Base-by-base conservation (phyloP, 2,888 invertebrate species). In the Spilarctia lutea region DNA sequence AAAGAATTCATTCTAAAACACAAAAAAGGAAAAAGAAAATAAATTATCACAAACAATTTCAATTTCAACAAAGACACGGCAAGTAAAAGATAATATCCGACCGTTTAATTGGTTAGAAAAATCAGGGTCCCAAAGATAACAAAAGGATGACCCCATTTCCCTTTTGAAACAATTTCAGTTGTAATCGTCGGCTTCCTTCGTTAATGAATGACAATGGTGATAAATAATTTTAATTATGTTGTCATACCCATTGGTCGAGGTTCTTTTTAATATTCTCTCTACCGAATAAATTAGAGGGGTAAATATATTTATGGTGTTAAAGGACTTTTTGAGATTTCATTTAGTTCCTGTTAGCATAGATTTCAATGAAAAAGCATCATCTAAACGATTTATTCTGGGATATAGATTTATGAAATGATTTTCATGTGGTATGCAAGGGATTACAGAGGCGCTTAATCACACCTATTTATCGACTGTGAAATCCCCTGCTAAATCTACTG, bases 191-290 rank as follows among this genome's bases (percentile, higher is more conserved):
- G 66, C 27, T 80, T 80, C 75, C 78, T 67, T 70, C 68, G 72
- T 77, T 79, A 78, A 79, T 80, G 78, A 78, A 74, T 77, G 76
- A 75, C 63, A 30, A 3, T 39, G 30, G 78, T 65, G 52, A 82
- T 82, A 82, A 82, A 84, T 81, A 77, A 84, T 80, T 73, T 80
- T 76, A 84, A 84, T 84, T 75, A 84, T 66, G 68, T 65, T 72
- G 73, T 78, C 79, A 74, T 30, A 76, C 75, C 79, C 79, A 79
- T 77, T 27, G 67, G 33, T 39, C 56, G 52, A 74, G 27, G 71
- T 78, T 74, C 56, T 68, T 74, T 82, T 76, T 77, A 75, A 68
- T 48, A 72, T 74, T 73, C 52, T 76, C 75, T 48, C 45, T 75
- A 56, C 75, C 74, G 76, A 77, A 72, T 69, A 66, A 69, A 30